phyloP scores from a whole-genome alignment of 1,140 invertebrate genomes.

The Hydropsyche tenuis region DNA sequence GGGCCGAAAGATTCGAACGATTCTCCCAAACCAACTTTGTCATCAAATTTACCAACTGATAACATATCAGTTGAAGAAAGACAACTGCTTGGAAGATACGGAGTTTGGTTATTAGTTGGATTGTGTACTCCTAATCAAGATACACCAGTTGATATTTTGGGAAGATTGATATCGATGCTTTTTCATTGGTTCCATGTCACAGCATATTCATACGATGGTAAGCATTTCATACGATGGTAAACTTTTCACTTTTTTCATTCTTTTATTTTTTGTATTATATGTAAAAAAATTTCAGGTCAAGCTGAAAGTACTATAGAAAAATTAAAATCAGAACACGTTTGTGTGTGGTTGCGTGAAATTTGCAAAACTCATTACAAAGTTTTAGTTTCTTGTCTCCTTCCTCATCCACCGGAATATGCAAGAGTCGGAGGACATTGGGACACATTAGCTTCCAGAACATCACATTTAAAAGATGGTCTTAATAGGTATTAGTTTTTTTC shows the following conservation, averaged over 20 bases:
- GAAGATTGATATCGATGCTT: conserved; percentile 91
- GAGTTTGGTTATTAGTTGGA: conserved; percentile 95
- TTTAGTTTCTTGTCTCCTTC: conserved; percentile 81
- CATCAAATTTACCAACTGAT: conserved; percentile 59
- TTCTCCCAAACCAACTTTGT: conserved; percentile 54
- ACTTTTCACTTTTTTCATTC: too few relatives aligned
- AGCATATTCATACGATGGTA: conserved; percentile 94
- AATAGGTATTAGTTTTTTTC: conserved; percentile 60
- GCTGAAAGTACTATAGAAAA: conserved; percentile 87
- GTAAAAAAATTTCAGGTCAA: conserved; percentile 68
- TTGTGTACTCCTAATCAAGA: conserved; percentile 86
- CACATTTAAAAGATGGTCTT: conserved; percentile 94
- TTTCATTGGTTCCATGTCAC: conserved; percentile 99
- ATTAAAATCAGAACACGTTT: conserved; percentile 92
- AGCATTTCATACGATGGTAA: conserved; percentile 46
- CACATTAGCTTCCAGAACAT: conserved; percentile 84
- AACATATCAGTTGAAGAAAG: conserved; percentile 79
- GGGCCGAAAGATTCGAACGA: conserved; percentile 57
- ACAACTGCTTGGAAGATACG: conserved; percentile 90
- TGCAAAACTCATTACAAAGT: conserved; percentile 87
- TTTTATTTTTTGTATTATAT: conserved; percentile 34
- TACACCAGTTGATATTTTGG: conserved; percentile 87
- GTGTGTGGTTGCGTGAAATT: conserved; percentile 88
- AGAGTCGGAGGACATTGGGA: conserved; percentile 96
- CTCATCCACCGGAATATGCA: conserved; percentile 88